Evolutionary conservation across 2,113 vertebrate species (phyloP).

Genomic region (Sclerurus mexicanus): DNA sequence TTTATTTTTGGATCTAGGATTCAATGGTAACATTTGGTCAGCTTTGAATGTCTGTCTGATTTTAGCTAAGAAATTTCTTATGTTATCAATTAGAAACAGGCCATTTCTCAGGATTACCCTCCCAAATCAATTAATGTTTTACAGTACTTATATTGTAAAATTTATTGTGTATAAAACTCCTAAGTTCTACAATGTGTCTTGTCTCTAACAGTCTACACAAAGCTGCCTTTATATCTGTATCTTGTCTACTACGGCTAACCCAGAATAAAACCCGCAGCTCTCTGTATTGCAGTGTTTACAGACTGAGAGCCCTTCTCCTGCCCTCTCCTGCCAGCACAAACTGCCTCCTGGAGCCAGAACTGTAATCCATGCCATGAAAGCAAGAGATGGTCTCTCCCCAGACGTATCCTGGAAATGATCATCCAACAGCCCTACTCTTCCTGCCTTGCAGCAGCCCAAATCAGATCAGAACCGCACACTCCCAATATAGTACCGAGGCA

Average conservation of each 20-base stretch:
- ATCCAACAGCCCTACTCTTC: not conserved
- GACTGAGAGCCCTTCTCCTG: not conserved
- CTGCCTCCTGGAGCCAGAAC: not conserved
- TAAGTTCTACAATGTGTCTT: not conserved
- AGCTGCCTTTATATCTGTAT: not conserved
- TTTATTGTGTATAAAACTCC: not conserved
- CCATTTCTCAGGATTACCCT: not conserved
- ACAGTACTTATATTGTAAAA: not conserved
- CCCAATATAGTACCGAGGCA: not conserved
- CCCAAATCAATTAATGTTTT: not conserved
- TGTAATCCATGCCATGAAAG: not conserved
- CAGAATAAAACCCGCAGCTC: not conserved
- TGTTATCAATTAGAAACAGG: not conserved
- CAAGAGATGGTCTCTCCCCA: not conserved
- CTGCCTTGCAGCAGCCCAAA: not conserved
- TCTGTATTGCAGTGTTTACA: fast-evolving
- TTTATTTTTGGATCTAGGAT: not conserved
- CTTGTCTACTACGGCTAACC: not conserved
- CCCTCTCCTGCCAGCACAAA: not conserved
- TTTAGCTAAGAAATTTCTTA: not conserved
- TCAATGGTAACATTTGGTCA: not conserved
- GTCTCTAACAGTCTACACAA: not conserved
- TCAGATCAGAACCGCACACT: not conserved
- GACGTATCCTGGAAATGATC: not conserved
- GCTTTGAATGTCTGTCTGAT: not conserved